A percentile compares a stretch with the other conserved stretches of the same genome.
These are phyloP conservation scores for Acronicta alni DNA, from an alignment of 2,888 invertebrate genomes.

Conservation along the genomic window DNA sequence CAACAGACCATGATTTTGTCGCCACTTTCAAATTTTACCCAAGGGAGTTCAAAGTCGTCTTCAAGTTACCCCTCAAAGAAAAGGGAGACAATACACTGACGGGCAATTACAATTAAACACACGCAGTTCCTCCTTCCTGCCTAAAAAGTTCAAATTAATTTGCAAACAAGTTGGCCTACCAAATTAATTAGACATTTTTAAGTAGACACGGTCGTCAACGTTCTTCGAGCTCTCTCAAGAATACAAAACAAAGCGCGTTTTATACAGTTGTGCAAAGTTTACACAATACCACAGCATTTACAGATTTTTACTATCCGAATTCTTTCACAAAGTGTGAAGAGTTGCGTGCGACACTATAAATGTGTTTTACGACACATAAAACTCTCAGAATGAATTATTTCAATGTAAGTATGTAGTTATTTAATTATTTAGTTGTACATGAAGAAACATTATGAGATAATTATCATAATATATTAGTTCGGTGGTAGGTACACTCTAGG, in stretches of 20 bases:
- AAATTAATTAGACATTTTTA: constrained; percentile 49
- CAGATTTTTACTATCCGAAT: constrained; percentile 11
- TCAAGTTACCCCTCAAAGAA: constrained; percentile 10
- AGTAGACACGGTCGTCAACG: constrained; percentile 25
- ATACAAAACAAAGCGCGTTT: constrained; percentile 21
- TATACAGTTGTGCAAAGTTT: constrained; percentile 19
- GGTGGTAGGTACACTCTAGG: constrained; percentile 2
- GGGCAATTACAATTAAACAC: constrained; percentile 31
- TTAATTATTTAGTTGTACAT: constrained; percentile 38
- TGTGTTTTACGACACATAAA: constrained; percentile 47
- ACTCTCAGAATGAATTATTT: constrained; percentile 38
- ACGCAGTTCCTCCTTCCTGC: constrained; percentile 24
- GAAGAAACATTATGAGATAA: constrained; percentile 7
- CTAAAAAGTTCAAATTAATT: constrained; percentile 42
- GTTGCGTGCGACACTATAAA: constrained; percentile 32
- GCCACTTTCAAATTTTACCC: background rate
- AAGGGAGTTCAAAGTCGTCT: background rate
- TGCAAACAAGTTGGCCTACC: constrained; percentile 23
- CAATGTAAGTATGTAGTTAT: constrained; percentile 31
- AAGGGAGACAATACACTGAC: constrained; percentile 14
- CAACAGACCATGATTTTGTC: background rate
- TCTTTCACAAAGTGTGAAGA: constrained; percentile 33
- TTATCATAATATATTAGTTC: constrained; percentile 9
- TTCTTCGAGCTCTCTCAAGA: constrained; percentile 13
- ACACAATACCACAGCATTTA: constrained; percentile 7